Base-by-base conservation (phyloP, 2,888 invertebrate genomes). In the Rhagium mordax region DNA sequence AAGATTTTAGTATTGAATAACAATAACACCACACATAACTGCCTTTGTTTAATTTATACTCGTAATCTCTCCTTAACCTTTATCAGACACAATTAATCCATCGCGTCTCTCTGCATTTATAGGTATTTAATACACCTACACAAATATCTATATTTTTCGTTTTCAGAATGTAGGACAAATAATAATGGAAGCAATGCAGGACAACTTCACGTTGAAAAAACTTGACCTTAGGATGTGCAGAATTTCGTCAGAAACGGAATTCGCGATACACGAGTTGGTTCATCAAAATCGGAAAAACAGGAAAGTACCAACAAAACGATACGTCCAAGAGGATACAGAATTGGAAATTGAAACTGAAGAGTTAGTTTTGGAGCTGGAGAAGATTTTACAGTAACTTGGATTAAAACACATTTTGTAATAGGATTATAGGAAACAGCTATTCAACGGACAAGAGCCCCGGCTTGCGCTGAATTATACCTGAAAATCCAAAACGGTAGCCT, bases 201-300 rank as follows among this genome's bases (percentile, higher is more conserved):
- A 67, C 16, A 86, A 86, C 70, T 75, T 60, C 13, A 80, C 76
- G 1, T 24, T 86, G 13, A 81, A 70, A 49, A 80, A 80, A 72
- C 71, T 86, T n/a, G 86, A 86, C 76, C 62, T 85, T 57, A 75
- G 86, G 72, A 85, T 85, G 84, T 83, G 84, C 65, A 79, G 74
- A 69, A 78, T 85, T 20, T 69, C 71, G 8, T 76, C 82, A 5
- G 76, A 78, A 27, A 71, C 76, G 6, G 83, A 83, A 53, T 78
- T 80, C 29, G 70, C 78, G 68, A 84, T 85, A 70, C 78, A 81
- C 41, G 65, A 80, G 51, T 71, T 74, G 71, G 64, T 85, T 18
- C 27, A 76, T 55, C 73, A 75, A 62, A 82, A 82, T 62, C 72
- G 72, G 29, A 74, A 71, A 55, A 33, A 15, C 2, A 51, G 51